phyloP scores from a whole-genome alignment of 2,888 invertebrate species.

The Scaptomyza flava region DNA sequence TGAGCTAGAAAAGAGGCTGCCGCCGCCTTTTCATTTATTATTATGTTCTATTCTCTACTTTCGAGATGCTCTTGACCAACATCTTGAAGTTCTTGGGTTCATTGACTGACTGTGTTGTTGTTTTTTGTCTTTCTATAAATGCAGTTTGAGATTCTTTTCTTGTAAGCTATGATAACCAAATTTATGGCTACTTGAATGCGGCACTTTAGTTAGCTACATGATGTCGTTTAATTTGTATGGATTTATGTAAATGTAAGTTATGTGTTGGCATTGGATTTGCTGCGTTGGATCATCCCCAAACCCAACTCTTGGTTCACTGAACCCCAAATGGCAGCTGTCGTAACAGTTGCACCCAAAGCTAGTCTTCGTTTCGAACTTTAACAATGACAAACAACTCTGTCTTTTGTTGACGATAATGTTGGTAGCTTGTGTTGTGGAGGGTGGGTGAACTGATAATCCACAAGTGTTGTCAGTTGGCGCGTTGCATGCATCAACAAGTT shows the following conservation, averaged over 20 bases:
- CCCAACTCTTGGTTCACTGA: constrained; percentile 36
- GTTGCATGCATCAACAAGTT: constrained; percentile 67
- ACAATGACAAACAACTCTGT: constrained; percentile 37
- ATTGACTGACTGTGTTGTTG: constrained; percentile 28
- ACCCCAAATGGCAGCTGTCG: constrained; percentile 10
- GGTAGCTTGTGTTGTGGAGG: background rate
- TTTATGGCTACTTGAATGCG: constrained; percentile 60
- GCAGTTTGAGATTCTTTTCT: constrained; percentile 26
- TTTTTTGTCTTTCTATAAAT: constrained; percentile 23
- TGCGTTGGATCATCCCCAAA: background rate
- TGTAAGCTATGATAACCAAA: constrained; percentile 49
- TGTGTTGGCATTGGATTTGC: constrained; percentile 7
- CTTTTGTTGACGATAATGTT: background rate
- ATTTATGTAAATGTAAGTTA: constrained; percentile 58
- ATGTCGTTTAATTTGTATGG: constrained; percentile 58
- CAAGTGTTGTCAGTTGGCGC: constrained; percentile 38
- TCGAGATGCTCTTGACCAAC: constrained; percentile 29
- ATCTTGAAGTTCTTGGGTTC: constrained; percentile 38
- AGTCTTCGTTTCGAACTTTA: constrained; percentile 9
- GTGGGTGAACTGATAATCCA: constrained; percentile 45
- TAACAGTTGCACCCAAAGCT: background rate
- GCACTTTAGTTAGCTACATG: constrained; percentile 46
- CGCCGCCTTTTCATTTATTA: constrained; percentile 9
- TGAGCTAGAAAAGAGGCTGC: constrained; percentile 31
- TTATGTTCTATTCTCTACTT: background rate